Evolutionary conservation across 35 echinoderm and acorn worm species (phyloP).

Genomic region (Stichopus chloronotus): DNA sequence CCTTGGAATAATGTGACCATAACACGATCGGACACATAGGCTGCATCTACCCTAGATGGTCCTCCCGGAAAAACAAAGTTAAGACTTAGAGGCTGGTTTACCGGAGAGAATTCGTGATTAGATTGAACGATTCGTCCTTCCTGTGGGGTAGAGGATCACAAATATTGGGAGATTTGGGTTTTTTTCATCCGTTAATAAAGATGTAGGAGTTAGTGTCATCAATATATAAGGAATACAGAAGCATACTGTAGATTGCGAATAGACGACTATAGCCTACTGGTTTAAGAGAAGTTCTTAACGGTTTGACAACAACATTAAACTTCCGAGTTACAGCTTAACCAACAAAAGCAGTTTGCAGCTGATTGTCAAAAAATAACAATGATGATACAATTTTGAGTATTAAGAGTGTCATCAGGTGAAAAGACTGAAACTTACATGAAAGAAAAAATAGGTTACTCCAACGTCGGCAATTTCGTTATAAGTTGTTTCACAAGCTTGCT

Average conservation of each 20-base stretch:
- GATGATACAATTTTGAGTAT: background rate
- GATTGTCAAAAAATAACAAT: too few relatives aligned
- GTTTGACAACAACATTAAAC: too few relatives aligned
- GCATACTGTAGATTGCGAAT: too few relatives aligned
- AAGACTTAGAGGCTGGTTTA: constrained; percentile 32
- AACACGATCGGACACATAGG: background rate
- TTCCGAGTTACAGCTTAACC: too few relatives aligned
- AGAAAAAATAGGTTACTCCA: background rate
- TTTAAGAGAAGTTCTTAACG: too few relatives aligned
- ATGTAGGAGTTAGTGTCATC: too few relatives aligned
- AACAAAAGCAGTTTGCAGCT: too few relatives aligned
- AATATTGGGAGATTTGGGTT: background rate
- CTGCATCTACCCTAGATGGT: constrained; percentile 19
- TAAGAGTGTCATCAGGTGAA: background rate
- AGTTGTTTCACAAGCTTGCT: background rate
- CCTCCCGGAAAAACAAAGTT: background rate
- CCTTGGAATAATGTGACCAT: constrained; percentile 15
- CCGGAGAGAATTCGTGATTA: background rate
- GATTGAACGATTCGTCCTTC: background rate
- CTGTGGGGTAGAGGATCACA: background rate
- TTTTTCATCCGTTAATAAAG: too few relatives aligned
- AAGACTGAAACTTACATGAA: constrained; percentile 6
- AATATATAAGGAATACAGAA: too few relatives aligned
- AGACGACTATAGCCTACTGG: too few relatives aligned
- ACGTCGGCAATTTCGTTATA: constrained; percentile 9